Evolutionary conservation across 2,113 vertebrate species (phyloP), one percentile per base, ranked within the genome.

Genomic region (Microtus oregoni): DNA sequence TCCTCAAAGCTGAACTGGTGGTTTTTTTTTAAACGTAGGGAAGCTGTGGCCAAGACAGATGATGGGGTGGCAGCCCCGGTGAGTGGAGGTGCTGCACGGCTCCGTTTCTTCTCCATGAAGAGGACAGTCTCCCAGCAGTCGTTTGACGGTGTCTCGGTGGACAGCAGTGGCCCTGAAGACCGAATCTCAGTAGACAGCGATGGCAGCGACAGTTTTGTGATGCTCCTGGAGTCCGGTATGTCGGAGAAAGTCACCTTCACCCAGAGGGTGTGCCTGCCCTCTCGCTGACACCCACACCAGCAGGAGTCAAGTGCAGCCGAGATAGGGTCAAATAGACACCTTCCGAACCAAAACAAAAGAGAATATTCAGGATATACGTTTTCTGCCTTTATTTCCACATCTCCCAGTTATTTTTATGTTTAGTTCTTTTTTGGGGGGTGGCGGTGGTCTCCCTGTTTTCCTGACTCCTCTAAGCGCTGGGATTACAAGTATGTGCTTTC

Each of bases 61-160:
- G 99, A 99, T 28, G 98, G 81, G 82, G 96, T 95, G 38, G 96
- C 95, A 90, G 95, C 98, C 94, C 98, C 98, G 0, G 96, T 97
- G 0, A 97, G 98, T n/a, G 94, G 88, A 0, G 86, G 98, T 89
- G 89, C 98, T 24, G 44, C 97, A 38, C 97, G 98, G 41, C 98
- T 99, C 78, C 98, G 98, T 24, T 98, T 99, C 95, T 99, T 99
- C 88, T 97, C 99, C 96, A 98, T 99, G 98, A 99, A 99, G 98
- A 99, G 99, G 65, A 99, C 99, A 0, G 95, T 98, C 2, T 99
- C 99, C 93, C 99, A 99, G 97, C 99, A 99, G 95, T 99, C 99
- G 95, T 99, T 99, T 38, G 99, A 99, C 94, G 98, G 99, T 35
- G 97, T 98, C 0, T 99, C 99, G 0, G 92, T 99, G 98, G 99